Percentiles rank a stretch among this genome's conserved stretches.
phyloP scores from a whole-genome alignment of 2,888 invertebrate species.

The Acrobasis repandana region DNA sequence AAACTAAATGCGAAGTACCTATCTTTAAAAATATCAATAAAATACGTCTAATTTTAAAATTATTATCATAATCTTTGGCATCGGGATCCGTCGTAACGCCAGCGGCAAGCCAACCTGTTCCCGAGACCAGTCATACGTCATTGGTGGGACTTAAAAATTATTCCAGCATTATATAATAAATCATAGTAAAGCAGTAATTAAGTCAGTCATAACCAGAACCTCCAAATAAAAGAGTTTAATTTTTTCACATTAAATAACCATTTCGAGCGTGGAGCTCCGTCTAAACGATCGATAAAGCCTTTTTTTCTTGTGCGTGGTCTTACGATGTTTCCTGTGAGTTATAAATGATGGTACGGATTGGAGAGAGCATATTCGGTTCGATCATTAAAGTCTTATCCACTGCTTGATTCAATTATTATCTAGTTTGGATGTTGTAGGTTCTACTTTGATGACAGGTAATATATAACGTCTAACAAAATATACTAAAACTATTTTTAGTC shows the following conservation, averaged over 20 bases:
- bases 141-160: conserved; percentile 73
- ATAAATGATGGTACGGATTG: conserved; percentile 37
- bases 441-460: conserved; percentile 13
- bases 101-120: conserved; percentile 72
- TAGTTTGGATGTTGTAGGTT: conserved; percentile 16
- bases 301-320: conserved; percentile 38
- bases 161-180: conserved; percentile 79
- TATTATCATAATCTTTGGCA: conserved; percentile 27
- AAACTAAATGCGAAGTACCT: too few relatives aligned
- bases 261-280: conserved; percentile 54
- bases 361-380: conserved; percentile 15
- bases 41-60: neutral
- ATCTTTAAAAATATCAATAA: neutral
- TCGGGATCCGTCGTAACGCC: conserved; percentile 59
- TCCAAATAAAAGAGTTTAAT: conserved; percentile 73
- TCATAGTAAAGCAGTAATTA: conserved; percentile 82
- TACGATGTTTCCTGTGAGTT: conserved; percentile 43
- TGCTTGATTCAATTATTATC: conserved; percentile 17
- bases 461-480: too few relatives aligned
- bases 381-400: conserved; percentile 9
- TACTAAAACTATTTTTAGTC: too few relatives aligned
- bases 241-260: conserved; percentile 81
- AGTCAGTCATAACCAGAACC: conserved; percentile 79
- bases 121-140: conserved; percentile 74
- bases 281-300: conserved; percentile 68